Evolutionary conservation across 1,140 invertebrate species (phyloP).

Genomic region (Pristionchus pacificus): DNA sequence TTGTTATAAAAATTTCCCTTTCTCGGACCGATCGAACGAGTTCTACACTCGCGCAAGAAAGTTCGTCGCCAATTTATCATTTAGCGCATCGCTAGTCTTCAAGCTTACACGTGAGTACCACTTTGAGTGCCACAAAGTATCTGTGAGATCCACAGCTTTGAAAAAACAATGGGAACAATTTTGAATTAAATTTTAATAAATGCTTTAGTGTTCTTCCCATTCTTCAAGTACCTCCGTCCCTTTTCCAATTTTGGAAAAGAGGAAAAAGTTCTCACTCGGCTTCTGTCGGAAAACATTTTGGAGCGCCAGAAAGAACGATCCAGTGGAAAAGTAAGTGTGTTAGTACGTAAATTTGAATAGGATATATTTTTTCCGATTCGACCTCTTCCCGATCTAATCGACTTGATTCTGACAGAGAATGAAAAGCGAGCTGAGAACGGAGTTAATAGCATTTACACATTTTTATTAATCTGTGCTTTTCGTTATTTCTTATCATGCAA

Average conservation of each 20-base stretch:
- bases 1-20: background rate
- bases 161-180: too few relatives aligned
- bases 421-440: background rate
- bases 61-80: background rate
- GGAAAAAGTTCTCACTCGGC: background rate
- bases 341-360: background rate
- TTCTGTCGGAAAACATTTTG: background rate
- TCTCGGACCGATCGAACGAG: background rate
- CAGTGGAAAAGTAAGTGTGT: background rate
- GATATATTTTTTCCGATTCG: background rate
- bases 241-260: background rate
- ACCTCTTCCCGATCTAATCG: background rate
- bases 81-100: background rate
- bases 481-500: too few relatives aligned
- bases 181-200: too few relatives aligned
- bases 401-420: background rate
- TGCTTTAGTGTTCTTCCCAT: background rate
- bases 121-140: background rate
- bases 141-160: background rate
- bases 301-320: background rate
- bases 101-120: background rate
- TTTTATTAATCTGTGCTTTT: background rate
- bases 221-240: background rate
- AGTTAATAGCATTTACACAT: background rate
- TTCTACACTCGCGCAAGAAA: background rate